Evolutionary conservation across 2,113 vertebrate species (phyloP).

Genomic region (Candoia aspera): DNA sequence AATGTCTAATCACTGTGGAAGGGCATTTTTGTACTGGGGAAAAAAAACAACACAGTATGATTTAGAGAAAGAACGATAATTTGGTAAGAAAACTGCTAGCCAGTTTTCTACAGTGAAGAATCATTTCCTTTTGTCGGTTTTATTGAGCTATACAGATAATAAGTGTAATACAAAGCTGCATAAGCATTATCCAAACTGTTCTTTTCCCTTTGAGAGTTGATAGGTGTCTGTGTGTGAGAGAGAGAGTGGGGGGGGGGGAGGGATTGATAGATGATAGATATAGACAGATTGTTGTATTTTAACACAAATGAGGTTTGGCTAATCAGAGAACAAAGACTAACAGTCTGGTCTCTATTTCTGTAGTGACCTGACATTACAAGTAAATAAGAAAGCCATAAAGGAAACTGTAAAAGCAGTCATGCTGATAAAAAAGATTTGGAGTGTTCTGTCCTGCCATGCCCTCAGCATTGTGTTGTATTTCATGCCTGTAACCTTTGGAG

Average conservation of each 20-base stretch:
- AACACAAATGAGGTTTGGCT: background rate
- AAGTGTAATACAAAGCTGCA: constrained; percentile 32
- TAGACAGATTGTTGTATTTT: background rate
- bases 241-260: background rate
- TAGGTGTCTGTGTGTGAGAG: background rate
- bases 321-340: constrained; percentile 26
- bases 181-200: constrained; percentile 27
- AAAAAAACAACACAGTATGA: background rate
- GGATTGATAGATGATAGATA: too few relatives aligned
- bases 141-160: constrained; percentile 17
- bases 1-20: background rate
- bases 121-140: constrained; percentile 44
- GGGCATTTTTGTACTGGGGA: constrained; percentile 4
- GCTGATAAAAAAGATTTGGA: background rate
- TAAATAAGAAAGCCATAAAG: background rate
- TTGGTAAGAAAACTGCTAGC: constrained; percentile 47
- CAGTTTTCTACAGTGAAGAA: constrained; percentile 38
- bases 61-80: constrained; percentile 35
- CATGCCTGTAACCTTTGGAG: background rate
- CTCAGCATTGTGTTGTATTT: background rate
- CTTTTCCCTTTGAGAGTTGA: background rate
- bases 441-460: background rate
- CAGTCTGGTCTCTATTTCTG: constrained; percentile 16
- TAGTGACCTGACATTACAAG: background rate
- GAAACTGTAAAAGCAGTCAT: background rate